phyloP scores from a whole-genome alignment of 2,888 invertebrate genomes.

The Synergus laeviventris region DNA sequence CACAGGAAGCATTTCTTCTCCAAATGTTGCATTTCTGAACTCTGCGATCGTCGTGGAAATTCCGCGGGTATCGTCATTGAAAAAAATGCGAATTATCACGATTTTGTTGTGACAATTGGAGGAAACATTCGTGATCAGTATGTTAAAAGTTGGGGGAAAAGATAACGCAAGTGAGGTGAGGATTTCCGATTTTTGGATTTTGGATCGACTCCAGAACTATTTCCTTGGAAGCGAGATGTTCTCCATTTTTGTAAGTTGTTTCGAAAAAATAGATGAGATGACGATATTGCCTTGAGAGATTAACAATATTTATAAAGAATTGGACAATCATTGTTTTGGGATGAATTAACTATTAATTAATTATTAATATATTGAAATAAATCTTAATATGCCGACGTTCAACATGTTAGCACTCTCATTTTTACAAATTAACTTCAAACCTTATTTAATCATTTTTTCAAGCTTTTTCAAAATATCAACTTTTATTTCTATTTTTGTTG shows the following conservation, averaged over 20 bases:
- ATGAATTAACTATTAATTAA: too few species aligned
- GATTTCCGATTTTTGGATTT: constrained; percentile 12
- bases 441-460: background rate
- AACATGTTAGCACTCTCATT: background rate
- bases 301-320: background rate
- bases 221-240: constrained; percentile 10
- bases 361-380: too few species aligned
- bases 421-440: background rate
- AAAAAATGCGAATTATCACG: background rate
- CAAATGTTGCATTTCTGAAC: constrained; percentile 28
- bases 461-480: background rate
- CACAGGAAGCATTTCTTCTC: constrained; percentile 27
- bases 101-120: constrained; percentile 15
- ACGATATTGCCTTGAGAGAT: background rate
- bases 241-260: constrained; percentile 24
- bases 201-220: constrained; percentile 26
- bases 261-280: background rate
- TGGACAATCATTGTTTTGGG: too few species aligned
- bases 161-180: background rate
- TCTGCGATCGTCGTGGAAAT: constrained; percentile 2
- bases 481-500: background rate
- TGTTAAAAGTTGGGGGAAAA: background rate
- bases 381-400: too few species aligned
- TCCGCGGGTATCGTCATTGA: background rate
- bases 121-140: background rate